Conservation (phyloP, 2,113 vertebrate species). For the Rhabdomys dilectus region DNA sequence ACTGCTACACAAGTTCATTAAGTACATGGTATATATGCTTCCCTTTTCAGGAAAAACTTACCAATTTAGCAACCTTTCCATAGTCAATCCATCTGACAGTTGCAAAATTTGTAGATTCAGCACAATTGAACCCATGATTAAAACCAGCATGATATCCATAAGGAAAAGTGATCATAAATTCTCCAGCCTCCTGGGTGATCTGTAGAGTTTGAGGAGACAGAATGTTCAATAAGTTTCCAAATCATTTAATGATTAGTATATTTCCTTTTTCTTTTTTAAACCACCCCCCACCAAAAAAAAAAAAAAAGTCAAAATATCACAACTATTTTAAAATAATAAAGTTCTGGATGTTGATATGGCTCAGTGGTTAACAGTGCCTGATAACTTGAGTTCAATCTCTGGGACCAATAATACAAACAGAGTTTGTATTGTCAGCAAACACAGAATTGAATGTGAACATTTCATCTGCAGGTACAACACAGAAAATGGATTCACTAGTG, state of each 20-base stretch:
- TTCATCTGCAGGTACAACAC: not conserved
- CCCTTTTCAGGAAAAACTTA: conserved; percentile 82
- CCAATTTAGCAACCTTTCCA: conserved; percentile 95
- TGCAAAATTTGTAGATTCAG: conserved; percentile 99
- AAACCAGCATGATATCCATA: conserved; percentile 99
- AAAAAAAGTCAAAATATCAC: not conserved
- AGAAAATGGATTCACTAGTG: not conserved
- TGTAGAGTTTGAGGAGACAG: conserved; percentile 78
- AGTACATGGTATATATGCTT: not conserved
- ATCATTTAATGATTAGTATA: not conserved
- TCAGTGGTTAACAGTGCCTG: not conserved
- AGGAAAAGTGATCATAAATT: conserved; percentile 99
- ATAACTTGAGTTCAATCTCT: not conserved
- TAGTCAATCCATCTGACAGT: conserved; percentile 98
- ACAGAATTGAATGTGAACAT: not conserved
- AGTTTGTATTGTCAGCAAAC: not conserved
- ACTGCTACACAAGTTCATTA: conserved; percentile 33
- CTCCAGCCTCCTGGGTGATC: conserved; percentile 98
- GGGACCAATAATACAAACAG: not conserved
- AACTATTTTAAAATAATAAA: not conserved
- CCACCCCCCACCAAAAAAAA: not conserved
- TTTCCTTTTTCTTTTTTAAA: not conserved
- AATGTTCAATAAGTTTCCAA: conserved; percentile 59
- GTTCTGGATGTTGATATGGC: not conserved
- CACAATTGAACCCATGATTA: conserved; percentile 99